Base-by-base conservation (phyloP, 1,140 invertebrate species). In the Lethocerus indicus region DNA sequence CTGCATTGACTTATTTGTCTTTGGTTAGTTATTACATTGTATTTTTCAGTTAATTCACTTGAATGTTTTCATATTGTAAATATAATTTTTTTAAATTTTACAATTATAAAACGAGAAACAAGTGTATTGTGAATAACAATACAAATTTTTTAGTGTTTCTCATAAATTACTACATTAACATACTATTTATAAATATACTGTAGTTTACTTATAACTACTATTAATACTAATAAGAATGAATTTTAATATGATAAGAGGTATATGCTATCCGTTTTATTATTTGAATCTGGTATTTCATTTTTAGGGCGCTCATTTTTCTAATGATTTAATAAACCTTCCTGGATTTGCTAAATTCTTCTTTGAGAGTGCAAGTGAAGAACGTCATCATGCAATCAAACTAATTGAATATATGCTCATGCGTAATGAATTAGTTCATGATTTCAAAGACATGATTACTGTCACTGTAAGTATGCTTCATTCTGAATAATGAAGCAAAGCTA, bases 301-400 rank as follows among this genome's bases (percentile, higher is more conserved):
- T 40, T 54, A 82, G 79, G 73, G 78, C 21, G 82, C 87, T 4
- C 76, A 91, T 63, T 94, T 93, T 67, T 78, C 79, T 20, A 72
- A 72, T 54, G 83, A 89, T 61, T 68, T 66, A 42, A 62, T 83
- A 7, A 89, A 89, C 60, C 72, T 87, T 40, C 87, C 84, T 16
- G 91, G 90, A 16, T 88, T 95, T 60, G 77, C 85, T 6, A 87
- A 94, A 58, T 70, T 88, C 54, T 92, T 94, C 70, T 79, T 88
- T 59, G 75, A 87, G 32, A 75, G 79, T 35, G 87, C 88, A 1
- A 74, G 70, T 25, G 90, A 95, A 65, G 91, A 96, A 65, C 74
- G 87, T 24, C 72, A 87, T 51, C 92, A 95, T 64, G 90, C 87
- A 1, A 79, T 87, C 57, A 88, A 88, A 62, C 68, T 96, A 26